Conservation (phyloP, 2,797 vertebrate genomes). For the Leptatherina wallacei region DNA sequence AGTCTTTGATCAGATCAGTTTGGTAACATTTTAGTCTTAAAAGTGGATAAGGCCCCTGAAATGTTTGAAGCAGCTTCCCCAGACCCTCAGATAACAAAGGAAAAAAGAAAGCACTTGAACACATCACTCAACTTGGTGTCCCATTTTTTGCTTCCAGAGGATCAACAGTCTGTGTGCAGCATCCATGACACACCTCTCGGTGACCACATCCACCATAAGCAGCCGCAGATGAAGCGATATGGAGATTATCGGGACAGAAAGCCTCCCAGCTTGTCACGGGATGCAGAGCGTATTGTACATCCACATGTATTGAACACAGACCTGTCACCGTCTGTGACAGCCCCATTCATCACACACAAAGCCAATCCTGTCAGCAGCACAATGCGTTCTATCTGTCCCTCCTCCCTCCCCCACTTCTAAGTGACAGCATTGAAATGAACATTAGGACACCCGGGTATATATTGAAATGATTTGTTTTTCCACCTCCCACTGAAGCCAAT, state of each 20-base stretch:
- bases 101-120: conserved; percentile 26
- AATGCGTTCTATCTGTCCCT: conserved; percentile 63
- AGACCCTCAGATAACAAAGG: conserved; percentile 29
- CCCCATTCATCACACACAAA: conserved; percentile 88
- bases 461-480: conserved; percentile 81
- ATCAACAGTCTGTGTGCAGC: conserved; percentile 59
- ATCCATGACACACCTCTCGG: conserved; percentile 67
- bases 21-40: neutral
- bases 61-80: conserved; percentile 4
- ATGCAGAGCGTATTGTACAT: conserved; percentile 85
- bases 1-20: neutral
- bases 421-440: conserved; percentile 84
- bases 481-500: conserved; percentile 76
- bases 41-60: conserved; percentile 1
- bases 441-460: conserved; percentile 76
- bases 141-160: conserved; percentile 49
- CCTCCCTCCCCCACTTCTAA: conserved; percentile 70
- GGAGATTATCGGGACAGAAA: conserved; percentile 83
- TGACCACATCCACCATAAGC: conserved; percentile 76
- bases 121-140: conserved; percentile 62
- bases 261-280: conserved; percentile 83
- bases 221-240: conserved; percentile 80
- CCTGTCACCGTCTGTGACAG: conserved; percentile 85
- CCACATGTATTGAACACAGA: conserved; percentile 87
- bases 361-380: conserved; percentile 83